A percentile compares a stretch with the other conserved stretches of the same genome.
Evolutionary conservation across 1,140 invertebrate genomes (phyloP).

Genomic region (Dendrolimus punctatus): DNA sequence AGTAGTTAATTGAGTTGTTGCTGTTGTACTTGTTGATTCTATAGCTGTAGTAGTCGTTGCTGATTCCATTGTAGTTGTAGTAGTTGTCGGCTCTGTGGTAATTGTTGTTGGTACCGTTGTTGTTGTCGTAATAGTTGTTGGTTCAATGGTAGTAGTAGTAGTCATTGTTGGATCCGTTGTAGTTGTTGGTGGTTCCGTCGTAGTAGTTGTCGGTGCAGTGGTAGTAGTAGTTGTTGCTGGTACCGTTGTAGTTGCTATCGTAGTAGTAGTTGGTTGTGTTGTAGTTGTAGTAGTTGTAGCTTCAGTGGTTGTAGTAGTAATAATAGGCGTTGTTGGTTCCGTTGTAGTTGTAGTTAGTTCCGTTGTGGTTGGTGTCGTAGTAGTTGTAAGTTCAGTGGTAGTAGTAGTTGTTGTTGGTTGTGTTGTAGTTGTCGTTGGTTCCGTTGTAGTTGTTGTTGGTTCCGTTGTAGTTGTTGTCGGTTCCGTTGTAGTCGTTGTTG

Average conservation of each 20-base stretch:
- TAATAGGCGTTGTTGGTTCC: slow-evolving; percentile 9
- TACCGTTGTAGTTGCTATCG: not conserved
- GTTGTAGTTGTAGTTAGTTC: too few relatives aligned
- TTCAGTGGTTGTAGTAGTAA: slow-evolving; percentile 1
- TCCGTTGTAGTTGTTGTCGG: not conserved
- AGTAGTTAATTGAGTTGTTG: not conserved
- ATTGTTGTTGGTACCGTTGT: not conserved
- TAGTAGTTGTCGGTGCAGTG: too few relatives aligned
- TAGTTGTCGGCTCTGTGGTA: slow-evolving; percentile 1
- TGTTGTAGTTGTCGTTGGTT: not conserved
- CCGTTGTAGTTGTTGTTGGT: not conserved
- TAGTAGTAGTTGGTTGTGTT: not conserved
- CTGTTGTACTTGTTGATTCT: not conserved
- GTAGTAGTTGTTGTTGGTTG: slow-evolving; percentile 1
- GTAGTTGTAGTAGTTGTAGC: slow-evolving; percentile 1
- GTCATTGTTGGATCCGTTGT: slow-evolving; percentile 3
- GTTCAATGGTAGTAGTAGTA: slow-evolving; percentile 4
- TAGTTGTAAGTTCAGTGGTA: slow-evolving; percentile 1
- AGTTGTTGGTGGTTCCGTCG: slow-evolving; percentile 1
- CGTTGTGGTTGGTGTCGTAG: too few relatives aligned
- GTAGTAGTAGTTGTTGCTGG: not conserved
- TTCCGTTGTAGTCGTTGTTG: not conserved
- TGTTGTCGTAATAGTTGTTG: slow-evolving; percentile 4
- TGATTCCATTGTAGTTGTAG: not conserved
- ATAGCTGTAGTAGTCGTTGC: slow-evolving; percentile 1